Evolutionary conservation across 2,888 invertebrate species (phyloP).

Genomic region (Ephialtes manifestator): DNA sequence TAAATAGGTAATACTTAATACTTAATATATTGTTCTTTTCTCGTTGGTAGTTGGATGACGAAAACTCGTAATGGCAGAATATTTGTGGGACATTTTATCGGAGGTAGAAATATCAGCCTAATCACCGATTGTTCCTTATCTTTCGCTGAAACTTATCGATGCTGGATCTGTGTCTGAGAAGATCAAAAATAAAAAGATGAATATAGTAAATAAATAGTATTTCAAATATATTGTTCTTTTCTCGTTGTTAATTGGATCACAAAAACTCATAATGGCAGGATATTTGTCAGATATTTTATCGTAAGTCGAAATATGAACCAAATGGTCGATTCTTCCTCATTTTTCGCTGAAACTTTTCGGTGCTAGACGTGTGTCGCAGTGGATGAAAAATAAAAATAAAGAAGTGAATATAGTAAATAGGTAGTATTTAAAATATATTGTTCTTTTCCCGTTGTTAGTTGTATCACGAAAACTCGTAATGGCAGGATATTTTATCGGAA

Average conservation of each 20-base stretch:
- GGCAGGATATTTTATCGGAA: background rate
- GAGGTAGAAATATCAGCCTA: conserved; percentile 30
- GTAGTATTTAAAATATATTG: too few relatives aligned
- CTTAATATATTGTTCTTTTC: too few relatives aligned
- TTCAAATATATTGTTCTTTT: too few relatives aligned
- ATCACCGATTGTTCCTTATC: conserved; percentile 51
- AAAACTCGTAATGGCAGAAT: conserved; percentile 13
- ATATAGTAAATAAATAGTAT: too few relatives aligned
- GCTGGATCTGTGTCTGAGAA: too few relatives aligned
- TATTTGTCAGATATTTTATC: conserved; percentile 7
- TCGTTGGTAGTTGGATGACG: too few relatives aligned
- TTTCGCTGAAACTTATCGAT: background rate
- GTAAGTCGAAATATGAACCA: conserved; percentile 28
- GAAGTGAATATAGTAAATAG: too few relatives aligned
- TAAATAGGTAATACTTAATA: too few relatives aligned
- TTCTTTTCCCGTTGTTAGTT: too few relatives aligned
- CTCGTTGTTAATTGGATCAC: too few relatives aligned
- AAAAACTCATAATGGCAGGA: too few relatives aligned
- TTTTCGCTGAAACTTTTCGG: background rate
- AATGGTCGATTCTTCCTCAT: conserved; percentile 51
- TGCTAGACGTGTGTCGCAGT: background rate
- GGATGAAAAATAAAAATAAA: background rate
- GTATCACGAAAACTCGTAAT: too few relatives aligned
- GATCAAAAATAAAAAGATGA: background rate
- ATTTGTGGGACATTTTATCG: conserved; percentile 17